Evolutionary conservation across 53 echinoderm and acorn worm species (phyloP).

Genomic region (Temnopleurus reevesii): DNA sequence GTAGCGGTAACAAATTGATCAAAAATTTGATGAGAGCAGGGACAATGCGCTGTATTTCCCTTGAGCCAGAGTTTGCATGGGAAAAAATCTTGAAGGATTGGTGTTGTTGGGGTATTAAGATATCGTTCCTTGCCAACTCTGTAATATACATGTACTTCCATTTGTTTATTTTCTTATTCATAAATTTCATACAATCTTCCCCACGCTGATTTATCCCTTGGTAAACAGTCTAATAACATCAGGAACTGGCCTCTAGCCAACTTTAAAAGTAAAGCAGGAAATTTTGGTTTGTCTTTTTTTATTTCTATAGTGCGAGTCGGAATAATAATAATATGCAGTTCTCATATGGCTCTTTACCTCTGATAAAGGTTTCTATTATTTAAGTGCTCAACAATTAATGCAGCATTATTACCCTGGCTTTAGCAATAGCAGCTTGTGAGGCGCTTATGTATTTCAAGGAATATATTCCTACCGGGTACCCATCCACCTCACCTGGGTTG

Average conservation of each 20-base stretch:
- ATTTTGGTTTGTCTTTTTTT: no score
- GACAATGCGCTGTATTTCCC: background rate
- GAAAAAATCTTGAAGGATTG: conserved; percentile 4
- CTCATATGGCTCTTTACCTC: no score
- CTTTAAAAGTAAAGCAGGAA: background rate
- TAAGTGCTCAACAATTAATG: no score
- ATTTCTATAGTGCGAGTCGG: no score
- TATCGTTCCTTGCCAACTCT: background rate
- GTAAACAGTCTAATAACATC: background rate
- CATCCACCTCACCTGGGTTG: no score
- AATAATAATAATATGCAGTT: no score
- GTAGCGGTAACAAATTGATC: conserved; percentile 37
- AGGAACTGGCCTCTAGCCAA: background rate
- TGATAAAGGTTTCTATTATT: no score
- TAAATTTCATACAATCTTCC: background rate
- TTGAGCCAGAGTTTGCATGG: background rate
- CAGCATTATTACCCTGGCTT: no score
- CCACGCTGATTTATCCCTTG: background rate
- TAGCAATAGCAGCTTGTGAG: no score
- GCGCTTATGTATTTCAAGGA: no score
- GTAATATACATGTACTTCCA: background rate
- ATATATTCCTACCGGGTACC: no score
- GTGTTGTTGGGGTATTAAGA: background rate
- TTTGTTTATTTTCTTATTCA: conserved; percentile 1
- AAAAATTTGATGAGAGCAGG: conserved; percentile 28